Percentiles rank a stretch among this genome's conserved stretches.
These are phyloP conservation scores for Melitaea athalia DNA, from an alignment of 2,888 invertebrate species.

Conservation along the genomic window DNA sequence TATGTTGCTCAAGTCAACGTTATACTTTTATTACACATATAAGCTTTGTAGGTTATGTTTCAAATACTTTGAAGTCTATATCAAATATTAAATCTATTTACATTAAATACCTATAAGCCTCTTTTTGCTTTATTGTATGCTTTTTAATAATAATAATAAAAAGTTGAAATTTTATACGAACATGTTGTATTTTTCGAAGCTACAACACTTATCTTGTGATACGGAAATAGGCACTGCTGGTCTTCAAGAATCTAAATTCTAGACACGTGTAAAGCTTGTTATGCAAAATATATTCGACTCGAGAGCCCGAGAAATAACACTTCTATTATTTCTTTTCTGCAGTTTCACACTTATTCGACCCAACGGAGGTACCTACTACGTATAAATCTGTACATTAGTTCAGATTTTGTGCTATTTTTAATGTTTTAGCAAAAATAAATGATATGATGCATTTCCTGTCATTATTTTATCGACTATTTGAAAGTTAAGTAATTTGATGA, in stretches of 20 bases:
- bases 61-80: too few relatives aligned
- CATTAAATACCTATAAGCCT: too few relatives aligned
- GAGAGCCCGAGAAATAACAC: constrained; percentile 19
- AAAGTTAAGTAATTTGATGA: constrained; percentile 15
- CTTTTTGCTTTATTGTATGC: too few relatives aligned
- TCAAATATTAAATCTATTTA: too few relatives aligned
- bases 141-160: neutral
- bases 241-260: constrained; percentile 17
- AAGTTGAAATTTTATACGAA: neutral
- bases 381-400: neutral
- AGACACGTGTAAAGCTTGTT: constrained; percentile 19
- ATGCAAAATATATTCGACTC: constrained; percentile 17
- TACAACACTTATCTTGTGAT: neutral
- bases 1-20: too few relatives aligned
- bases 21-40: too few relatives aligned
- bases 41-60: too few relatives aligned
- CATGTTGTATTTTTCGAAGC: neutral
- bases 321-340: constrained; percentile 2
- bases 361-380: neutral
- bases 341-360: neutral
- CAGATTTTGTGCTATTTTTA: neutral
- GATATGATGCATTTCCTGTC: too few relatives aligned
- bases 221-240: constrained; percentile 11
- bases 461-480: neutral
- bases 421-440: neutral